A percentile compares a stretch with the other conserved stretches of the same genome.
Evolutionary conservation across 2,888 invertebrate species (phyloP).

Genomic region (Acleris literana): DNA sequence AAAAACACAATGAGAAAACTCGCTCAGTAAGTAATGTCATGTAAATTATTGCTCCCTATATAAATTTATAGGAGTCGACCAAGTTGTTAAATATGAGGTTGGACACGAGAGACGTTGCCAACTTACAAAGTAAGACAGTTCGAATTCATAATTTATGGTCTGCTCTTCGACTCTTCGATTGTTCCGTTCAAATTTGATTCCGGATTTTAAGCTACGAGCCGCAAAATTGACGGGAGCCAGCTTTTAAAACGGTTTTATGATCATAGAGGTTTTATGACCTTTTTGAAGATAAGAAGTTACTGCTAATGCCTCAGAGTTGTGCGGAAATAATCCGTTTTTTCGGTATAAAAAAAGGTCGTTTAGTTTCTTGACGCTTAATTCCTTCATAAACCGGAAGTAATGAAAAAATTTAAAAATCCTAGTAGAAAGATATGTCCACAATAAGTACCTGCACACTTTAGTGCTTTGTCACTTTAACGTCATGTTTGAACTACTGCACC

Average conservation of each 20-base stretch:
- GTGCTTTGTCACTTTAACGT: too few relatives aligned
- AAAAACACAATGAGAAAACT: slow-evolving; percentile 14
- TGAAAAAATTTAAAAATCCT: too few relatives aligned
- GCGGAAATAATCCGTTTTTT: too few relatives aligned
- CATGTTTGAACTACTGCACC: too few relatives aligned
- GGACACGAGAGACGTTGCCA: slow-evolving; percentile 40
- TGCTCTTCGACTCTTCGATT: slow-evolving; percentile 36
- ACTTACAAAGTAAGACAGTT: slow-evolving; percentile 42
- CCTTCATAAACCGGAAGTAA: too few relatives aligned
- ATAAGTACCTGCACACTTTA: too few relatives aligned
- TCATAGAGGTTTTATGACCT: slow-evolving; percentile 5
- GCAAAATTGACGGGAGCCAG: slow-evolving; percentile 20
- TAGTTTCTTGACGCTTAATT: too few relatives aligned
- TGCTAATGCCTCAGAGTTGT: neutral
- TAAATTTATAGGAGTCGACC: slow-evolving; percentile 32
- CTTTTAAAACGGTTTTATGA: slow-evolving; percentile 24
- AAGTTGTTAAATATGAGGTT: slow-evolving; percentile 41
- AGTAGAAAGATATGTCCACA: too few relatives aligned
- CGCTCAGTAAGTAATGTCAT: slow-evolving; percentile 10
- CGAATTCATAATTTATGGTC: slow-evolving; percentile 39
- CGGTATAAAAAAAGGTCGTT: too few relatives aligned
- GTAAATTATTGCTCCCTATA: slow-evolving; percentile 31
- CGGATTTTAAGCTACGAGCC: slow-evolving; percentile 19
- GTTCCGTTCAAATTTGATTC: slow-evolving; percentile 40
- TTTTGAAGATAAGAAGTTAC: slow-evolving; percentile 11